Evolutionary conservation across 2,888 invertebrate genomes (phyloP).

Genomic region (Macaria liturata): DNA sequence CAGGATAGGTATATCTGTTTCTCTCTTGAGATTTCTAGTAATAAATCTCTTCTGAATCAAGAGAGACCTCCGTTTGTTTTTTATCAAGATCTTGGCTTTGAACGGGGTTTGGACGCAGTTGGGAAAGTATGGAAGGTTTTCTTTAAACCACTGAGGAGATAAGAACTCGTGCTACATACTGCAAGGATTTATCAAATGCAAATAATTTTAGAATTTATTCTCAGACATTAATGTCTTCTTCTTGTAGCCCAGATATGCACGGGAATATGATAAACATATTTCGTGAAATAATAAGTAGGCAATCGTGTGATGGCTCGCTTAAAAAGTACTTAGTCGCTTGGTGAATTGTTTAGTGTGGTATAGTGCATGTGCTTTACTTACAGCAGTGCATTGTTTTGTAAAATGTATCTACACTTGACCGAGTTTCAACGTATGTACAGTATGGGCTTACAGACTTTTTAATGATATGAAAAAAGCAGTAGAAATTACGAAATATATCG

Average conservation of each 20-base stretch:
- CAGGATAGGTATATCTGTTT: slow-evolving; percentile 51
- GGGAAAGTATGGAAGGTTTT: slow-evolving; percentile 14
- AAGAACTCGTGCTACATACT: too few relatives aligned
- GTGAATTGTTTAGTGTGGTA: too few relatives aligned
- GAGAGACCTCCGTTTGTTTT: slow-evolving; percentile 58
- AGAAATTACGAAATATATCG: too few relatives aligned
- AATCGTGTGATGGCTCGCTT: too few relatives aligned
- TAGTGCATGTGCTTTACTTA: slow-evolving; percentile 1
- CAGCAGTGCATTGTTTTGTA: slow-evolving; percentile 8
- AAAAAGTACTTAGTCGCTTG: too few relatives aligned
- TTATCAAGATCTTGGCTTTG: slow-evolving; percentile 60
- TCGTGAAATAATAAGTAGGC: too few relatives aligned
- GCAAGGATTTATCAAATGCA: too few relatives aligned
- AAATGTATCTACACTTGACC: slow-evolving; percentile 8
- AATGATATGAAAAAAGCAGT: too few relatives aligned
- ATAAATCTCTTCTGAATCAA: slow-evolving; percentile 70
- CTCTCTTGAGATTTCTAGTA: slow-evolving; percentile 60
- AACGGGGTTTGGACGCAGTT: slow-evolving; percentile 32
- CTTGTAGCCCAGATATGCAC: too few relatives aligned
- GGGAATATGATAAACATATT: too few relatives aligned
- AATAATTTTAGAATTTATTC: too few relatives aligned
- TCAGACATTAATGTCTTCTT: too few relatives aligned
- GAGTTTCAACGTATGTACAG: slow-evolving; percentile 7
- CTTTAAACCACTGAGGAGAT: not conserved
- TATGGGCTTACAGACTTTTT: not conserved